Base-by-base conservation (phyloP, 2,797 vertebrate species). In the Clarias fuscus region DNA sequence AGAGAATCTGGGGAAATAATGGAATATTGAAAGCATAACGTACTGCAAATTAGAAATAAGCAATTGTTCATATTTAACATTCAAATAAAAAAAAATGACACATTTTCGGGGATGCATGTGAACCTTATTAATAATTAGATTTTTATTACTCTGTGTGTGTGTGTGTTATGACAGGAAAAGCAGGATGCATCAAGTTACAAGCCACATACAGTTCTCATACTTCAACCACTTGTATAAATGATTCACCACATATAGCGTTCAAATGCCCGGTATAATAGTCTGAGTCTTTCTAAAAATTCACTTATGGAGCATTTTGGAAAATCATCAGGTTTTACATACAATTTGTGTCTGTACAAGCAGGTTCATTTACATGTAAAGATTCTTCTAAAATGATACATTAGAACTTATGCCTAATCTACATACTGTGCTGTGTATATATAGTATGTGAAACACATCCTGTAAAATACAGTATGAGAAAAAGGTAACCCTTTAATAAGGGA, bases 221-320 rank as follows among this genome's bases (percentile, higher is more conserved):
- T 13, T 30, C 53, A 5, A 30, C 15, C 30, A 17, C 27, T 77
- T 18, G n/a, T 77, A 56, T 48, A 59, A 88, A 78, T 85, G 53
- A 83, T 80, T 85, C 67, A 80, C 82, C 65, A 88, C 65, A 80
- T 73, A 33, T 64, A 72, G 22, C 7, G 24, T 43, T 82, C n/a
- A 18, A 43, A 7, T 1, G 11, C 18, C n/a, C 30, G 20, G 37
- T 40, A 18, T 18, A 30, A 18, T 58, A 76, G n/a, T 76, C 20
- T 3, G 2, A 48, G 22, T 73, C 70, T 43, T 43, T 48, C 22
- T 43, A 13, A 22, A 22, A 43, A 43, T 72, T 72, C 17, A 72
- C 1, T 27, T 56, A 17, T 4, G 30, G 53, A 15, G 53, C n/a
- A 76, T 58, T 30, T 30, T 58, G n/a, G 1, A 30, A 58, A 76